Conservation (phyloP, 2,888 invertebrate species). For the Drosophila percnosoma region DNA sequence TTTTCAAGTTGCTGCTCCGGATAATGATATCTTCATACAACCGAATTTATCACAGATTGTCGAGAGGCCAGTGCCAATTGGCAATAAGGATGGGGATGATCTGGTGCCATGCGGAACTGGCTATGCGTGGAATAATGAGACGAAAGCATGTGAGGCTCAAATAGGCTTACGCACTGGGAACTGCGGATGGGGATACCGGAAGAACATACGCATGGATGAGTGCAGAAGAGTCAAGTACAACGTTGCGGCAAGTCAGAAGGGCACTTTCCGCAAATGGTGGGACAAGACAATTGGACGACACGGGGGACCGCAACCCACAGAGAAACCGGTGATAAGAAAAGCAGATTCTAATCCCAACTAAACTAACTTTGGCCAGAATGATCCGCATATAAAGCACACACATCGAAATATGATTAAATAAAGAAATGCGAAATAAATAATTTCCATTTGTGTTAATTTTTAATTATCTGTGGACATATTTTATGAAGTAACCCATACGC, state of each 20-base stretch:
- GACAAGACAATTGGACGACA: not conserved
- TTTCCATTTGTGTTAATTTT: not conserved
- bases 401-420: not conserved
- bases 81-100: not conserved
- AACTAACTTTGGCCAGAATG: slow-evolving; percentile 1
- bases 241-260: not conserved
- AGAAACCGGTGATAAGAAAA: not conserved
- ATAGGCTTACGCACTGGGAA: not conserved
- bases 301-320: not conserved
- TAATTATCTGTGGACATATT: not conserved
- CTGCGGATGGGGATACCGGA: slow-evolving; percentile 14
- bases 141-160: not conserved
- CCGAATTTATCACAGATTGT: not conserved
- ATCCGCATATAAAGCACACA: not conserved
- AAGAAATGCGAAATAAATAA: not conserved
- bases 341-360: not conserved
- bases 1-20: not conserved
- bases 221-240: slow-evolving; percentile 20
- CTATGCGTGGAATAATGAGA: slow-evolving; percentile 2
- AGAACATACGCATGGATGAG: slow-evolving; percentile 14
- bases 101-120: slow-evolving; percentile 11
- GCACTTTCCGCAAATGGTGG: slow-evolving; percentile 11
- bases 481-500: not conserved
- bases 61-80: not conserved
- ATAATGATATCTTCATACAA: not conserved